phyloP scores from a whole-genome alignment of 2,888 invertebrate species.

The Sminthurinus aureus region DNA sequence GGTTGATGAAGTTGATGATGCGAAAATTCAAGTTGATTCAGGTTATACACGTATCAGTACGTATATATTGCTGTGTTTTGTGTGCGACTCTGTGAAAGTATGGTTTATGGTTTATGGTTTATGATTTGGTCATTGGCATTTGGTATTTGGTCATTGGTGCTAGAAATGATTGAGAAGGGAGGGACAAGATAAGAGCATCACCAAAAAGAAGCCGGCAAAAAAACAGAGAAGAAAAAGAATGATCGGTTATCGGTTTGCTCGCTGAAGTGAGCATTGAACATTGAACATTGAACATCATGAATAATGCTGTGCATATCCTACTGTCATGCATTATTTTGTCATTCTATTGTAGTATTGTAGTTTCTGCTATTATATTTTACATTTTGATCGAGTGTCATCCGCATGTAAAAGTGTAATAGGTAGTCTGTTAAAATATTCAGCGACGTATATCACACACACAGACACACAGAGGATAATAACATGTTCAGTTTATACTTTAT shows the following conservation, averaged over 20 bases:
- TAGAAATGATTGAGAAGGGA: conserved; percentile 29
- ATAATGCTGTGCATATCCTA: neutral
- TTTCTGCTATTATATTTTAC: too few relatives aligned
- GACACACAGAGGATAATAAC: neutral
- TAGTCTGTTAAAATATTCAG: neutral
- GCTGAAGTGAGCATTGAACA: conserved; percentile 24
- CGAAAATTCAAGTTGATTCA: neutral
- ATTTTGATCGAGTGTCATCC: neutral
- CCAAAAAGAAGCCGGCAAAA: too few relatives aligned
- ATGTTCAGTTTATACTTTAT: too few relatives aligned
- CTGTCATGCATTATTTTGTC: neutral
- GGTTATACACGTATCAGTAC: too few relatives aligned
- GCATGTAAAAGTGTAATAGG: neutral
- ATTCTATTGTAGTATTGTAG: too few relatives aligned
- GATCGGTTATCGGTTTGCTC: conserved; percentile 19
- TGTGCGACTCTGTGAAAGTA: too few relatives aligned
- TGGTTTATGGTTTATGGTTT: too few relatives aligned
- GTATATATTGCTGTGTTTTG: too few relatives aligned
- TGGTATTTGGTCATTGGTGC: conserved; percentile 25
- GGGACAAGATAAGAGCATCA: conserved; percentile 11
- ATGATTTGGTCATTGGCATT: conserved; percentile 3
- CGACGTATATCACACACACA: neutral
- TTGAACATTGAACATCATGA: conserved; percentile 16
- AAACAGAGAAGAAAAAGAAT: neutral
- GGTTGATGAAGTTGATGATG: neutral